These are phyloP conservation scores for Elanoides forficatus DNA, from an alignment of 2,113 vertebrate species.

Conservation along the genomic window DNA sequence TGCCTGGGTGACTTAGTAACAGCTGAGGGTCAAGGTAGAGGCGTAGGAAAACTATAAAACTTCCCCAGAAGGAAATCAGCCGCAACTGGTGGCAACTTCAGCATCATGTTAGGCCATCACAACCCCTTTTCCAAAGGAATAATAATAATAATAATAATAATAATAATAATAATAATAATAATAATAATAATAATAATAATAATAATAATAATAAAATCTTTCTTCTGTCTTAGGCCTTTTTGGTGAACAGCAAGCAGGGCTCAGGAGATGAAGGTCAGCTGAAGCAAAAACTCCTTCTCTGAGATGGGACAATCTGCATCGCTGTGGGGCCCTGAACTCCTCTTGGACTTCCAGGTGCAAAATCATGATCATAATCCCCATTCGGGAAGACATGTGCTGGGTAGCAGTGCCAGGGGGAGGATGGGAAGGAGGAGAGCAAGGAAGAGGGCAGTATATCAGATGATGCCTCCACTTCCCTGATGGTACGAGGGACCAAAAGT, in stretches of 20 bases:
- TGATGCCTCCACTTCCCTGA: not conserved
- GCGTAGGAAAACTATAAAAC: not conserved
- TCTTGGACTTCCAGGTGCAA: not conserved
- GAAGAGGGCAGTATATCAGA: not conserved
- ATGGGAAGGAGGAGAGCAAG: not conserved
- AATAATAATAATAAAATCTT: not conserved
- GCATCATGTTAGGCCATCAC: not conserved
- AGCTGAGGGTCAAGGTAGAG: not conserved
- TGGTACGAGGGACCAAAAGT: accelerated
- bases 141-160: not conserved
- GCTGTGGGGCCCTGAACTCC: accelerated
- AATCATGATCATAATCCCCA: not conserved
- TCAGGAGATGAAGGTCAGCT: not conserved
- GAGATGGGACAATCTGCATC: not conserved
- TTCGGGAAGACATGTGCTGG: accelerated
- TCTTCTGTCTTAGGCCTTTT: not conserved
- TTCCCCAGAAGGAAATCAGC: not conserved
- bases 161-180: too few species aligned
- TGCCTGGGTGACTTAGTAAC: not conserved
- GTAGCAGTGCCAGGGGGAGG: not conserved
- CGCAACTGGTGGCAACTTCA: not conserved
- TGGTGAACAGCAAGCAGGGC: not conserved
- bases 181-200: not conserved
- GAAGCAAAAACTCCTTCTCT: not conserved
- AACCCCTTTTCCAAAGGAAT: not conserved